Base-by-base conservation (phyloP, 1,140 invertebrate species). In the Polypedilum vanderplanki region DNA sequence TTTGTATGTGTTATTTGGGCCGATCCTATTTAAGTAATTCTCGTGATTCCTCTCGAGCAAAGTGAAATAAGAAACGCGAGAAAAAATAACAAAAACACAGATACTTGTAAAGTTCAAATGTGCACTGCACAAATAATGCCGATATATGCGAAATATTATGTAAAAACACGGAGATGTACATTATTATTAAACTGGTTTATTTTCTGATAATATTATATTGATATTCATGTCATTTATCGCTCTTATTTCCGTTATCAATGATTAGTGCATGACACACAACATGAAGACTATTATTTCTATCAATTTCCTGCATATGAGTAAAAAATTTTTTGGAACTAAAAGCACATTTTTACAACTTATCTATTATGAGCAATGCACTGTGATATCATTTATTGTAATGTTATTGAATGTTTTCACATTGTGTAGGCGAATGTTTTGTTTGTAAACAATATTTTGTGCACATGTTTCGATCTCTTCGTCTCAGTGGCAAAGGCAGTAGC, bases 391-490 rank as follows among this genome's bases (percentile, higher is more conserved):
- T 1, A 57, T 4, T 57, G 41, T n/a, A 46, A 57, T 57, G 9
- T 57, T 57, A 12, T 57, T 33, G 24, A 57, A 57, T 57, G 46
- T 15, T 57, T 15, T 33, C 12, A 9, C 46, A 57, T 12, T 46
- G 46, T n/a, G 46, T 57, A n/a, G 46, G 46, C n/a, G 46, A 57
- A n/a, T 57, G 46, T 57, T 57, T 57, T 57, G 46, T 57, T 57
- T 57, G 46, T 57, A 57, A 57, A 57, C 46, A 57, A 15, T n/a
- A 57, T n/a, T 57, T n/a, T n/a, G 4, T 57, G 8, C 46, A 15
- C 46, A 57, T 57, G 46, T 15, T n/a, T 57, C 15, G 0, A 12
- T 57, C 10, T 57, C 46, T 57, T 57, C 46, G 12, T 57, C 12
- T 12, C 3, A n/a, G 46, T 12, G 12, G 46, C 46, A n/a, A 57